Percentiles rank a stretch among this genome's conserved stretches.
Conservation (phyloP, 2,113 vertebrate genomes). For the Tetraodon nigroviridis region DNA sequence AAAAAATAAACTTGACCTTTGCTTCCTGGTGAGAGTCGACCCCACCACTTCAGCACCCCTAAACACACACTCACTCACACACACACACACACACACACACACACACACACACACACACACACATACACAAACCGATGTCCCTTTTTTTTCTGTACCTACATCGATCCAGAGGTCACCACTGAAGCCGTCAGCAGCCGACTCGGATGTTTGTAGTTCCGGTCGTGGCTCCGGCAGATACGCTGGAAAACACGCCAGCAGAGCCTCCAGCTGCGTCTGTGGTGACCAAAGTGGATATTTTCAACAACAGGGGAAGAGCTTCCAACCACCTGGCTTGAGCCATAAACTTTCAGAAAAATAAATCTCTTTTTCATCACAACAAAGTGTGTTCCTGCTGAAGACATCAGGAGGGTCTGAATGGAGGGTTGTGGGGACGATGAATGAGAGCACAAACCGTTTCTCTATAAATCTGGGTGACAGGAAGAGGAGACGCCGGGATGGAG, state of each 20-base stretch:
- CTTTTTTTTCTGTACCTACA: neutral
- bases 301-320: neutral
- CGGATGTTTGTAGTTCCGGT: no score
- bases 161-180: no score
- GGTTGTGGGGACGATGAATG: neutral
- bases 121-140: neutral
- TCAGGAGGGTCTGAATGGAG: neutral
- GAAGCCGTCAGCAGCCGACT: no score
- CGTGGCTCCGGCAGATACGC: no score
- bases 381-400: neutral
- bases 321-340: neutral
- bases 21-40: conserved; percentile 61
- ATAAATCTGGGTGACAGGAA: neutral
- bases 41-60: conserved; percentile 37
- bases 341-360: neutral
- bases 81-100: neutral
- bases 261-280: neutral
- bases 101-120: neutral
- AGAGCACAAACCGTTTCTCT: neutral
- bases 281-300: neutral
- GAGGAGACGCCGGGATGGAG: conserved; percentile 3
- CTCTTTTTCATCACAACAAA: neutral
- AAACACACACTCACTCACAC: conserved; percentile 16
- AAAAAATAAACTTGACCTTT: conserved; percentile 77
- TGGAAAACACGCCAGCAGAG: no score